Base-by-base conservation (phyloP, 2,797 vertebrate genomes). In the Molothrus aeneus region DNA sequence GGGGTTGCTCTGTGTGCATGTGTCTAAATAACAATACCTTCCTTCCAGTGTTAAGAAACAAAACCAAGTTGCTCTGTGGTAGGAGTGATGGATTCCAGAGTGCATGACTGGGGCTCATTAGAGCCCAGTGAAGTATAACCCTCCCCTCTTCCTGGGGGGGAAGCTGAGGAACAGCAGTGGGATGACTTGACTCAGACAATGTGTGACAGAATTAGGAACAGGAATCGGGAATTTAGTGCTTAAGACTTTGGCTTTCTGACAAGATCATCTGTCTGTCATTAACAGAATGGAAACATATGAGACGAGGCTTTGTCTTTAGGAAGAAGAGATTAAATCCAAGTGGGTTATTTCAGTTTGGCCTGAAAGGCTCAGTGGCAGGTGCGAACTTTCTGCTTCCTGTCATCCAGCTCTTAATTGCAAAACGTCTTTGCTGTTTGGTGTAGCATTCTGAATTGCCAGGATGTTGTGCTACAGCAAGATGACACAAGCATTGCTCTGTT, bases 341-440 rank as follows among this genome's bases (percentile, higher is more conserved):
- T 90, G 92, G 74, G 73, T 84, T 94, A 92, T 90, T 95, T 88
- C 73, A 82, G 70, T 92, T 89, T 95, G 91, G 90, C 79, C 88
- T 95, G 85, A 92, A 95, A 89, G 86, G 71, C 91, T 87, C 65
- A 65, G 93, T 78, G 86, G 84, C 94, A 93, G 91, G 93, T 96
- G 95, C 9, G 6, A 93, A 89, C 89, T 96, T 95, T 87, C 84
- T 94, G 87, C 71, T 93, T 93, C 93, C 92, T 42, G 56, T 80
- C 85, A 86, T 96, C 63, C 66, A 83, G 79, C 79, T 86, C 72
- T 83, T 87, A 88, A 94, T 74, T 78, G 90, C 83, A 26, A 42
- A 38, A 65, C 47, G 69, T 61, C 56, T 86, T 53, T 93, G 81
- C 66, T 73, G 32, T 75, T 93, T 69, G 73, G 15, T 87, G 66